Evolutionary conservation across 2,113 vertebrate genomes (phyloP), one percentile per base, ranked within the genome.

Genomic region (Corythaeola cristata): DNA sequence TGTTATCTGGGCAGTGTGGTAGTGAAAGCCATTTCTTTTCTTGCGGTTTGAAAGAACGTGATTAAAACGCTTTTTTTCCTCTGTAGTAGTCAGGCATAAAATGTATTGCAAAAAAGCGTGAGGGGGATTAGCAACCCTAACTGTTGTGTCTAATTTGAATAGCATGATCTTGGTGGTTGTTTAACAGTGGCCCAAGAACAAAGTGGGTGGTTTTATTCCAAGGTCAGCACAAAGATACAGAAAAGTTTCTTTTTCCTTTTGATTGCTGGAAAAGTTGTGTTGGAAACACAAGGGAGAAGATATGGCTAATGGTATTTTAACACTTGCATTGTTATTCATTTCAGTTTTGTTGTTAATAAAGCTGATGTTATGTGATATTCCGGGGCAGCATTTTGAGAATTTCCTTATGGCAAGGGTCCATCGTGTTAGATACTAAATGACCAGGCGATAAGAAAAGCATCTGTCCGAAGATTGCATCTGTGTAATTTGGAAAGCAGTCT

Each of bases 151-250:
- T 81, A 11, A 44, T 32, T 27, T 73, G 76, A 81, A 32, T 9
- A 55, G 10, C 8, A 5, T 6, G 56, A 74, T 39, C 73, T 47
- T 63, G 28, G 76, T 37, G 30, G 55, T 53, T 88, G 37, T 66
- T 90, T 24, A 93, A 41, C 41, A 32, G 60, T 6, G 9, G 87
- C 93, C 59, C 59, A 88, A 47, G 83, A 95, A 77, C 91, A 4
- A 77, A 86, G 86, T 84, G 93, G 83, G 73, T 93, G 95, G 89
- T 33, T 92, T 84, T 75, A 91, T 80, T 84, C 88, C 69, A 67
- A 86, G 93, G 89, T 92, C 86, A 81, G 86, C 35, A 41, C 64
- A 35, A 49, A 92, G 83, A 90, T 81, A 37, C 0, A 4, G 90
- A 58, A 23, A 76, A 77, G 14, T 77, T 90, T 86, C 39, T 86